Evolutionary conservation across 2,113 vertebrate genomes (phyloP), one percentile per base, ranked within the genome.

Genomic region (Cercopithecus mona): DNA sequence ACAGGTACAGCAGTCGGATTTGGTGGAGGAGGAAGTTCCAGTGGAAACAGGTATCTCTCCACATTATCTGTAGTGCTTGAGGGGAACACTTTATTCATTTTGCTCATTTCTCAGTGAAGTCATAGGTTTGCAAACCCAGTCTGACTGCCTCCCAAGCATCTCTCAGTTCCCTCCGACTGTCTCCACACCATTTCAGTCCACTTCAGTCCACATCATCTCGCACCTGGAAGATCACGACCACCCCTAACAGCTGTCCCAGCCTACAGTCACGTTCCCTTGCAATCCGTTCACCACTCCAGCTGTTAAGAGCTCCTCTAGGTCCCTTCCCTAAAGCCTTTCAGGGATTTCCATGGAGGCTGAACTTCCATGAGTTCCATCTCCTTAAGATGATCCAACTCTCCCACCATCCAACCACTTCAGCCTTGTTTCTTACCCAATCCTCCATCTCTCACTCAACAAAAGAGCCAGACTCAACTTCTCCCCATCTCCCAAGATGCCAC

Each of bases 101-200:
- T 81, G 16, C 52, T 91, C 68, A n/a, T 87, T 92, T 64, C 68
- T 83, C 30, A 64, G 5, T 48, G 50, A 85, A 96, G 43, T 35
- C 20, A 8, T 10, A 13, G 16, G 1, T 75, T 68, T 73, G 75
- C 6, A 35, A 48, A 12, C 25, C 32, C 80, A 72, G 13, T 5
- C 27, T 83, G 45, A 38, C 73, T 4, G 23, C 50, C 30, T 72
- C 32, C 35, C 35, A 27, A 50, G 66, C 5, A 7, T 43, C 3
- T 12, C 48, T 25, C 43, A 8, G 2, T 27, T 27, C 17, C 35
- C 40, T 50, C 40, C 0, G 2, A 17, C 35, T 84, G 12, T 38
- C 25, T 64, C 18, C 43, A 48, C 0, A 43, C 0, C 12, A 75
- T 45, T 32, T 30, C 20, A 12, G 70, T 73, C 70, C 70, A 73